Evolutionary conservation across 1,140 invertebrate genomes (phyloP), one percentile per base, ranked within the genome.

Genomic region (Drosophila kikkawai): DNA sequence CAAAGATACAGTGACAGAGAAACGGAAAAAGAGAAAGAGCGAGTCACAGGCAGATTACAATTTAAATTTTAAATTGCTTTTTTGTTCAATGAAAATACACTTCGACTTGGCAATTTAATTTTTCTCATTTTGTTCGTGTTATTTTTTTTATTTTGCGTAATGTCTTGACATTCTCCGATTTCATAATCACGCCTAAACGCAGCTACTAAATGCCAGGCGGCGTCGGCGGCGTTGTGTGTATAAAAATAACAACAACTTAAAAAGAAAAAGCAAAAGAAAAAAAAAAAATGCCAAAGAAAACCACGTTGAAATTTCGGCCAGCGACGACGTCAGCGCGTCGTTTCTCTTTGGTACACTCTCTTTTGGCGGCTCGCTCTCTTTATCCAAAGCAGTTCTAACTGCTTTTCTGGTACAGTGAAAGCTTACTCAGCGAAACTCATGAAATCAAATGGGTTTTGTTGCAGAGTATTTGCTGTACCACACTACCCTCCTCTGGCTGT

Each of bases 301-400:
- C 76, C 83, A 86, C 83, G 83, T 88, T 86, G 75, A 86, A 83
- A 74, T 77, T 77, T 70, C 55, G 41, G 61, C 65, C 75, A 63
- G 60, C 63, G 56, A 67, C 60, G 50, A 51, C 50, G 50, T 51
- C 50, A 51, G 50, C 29, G n/a, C 19, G 39, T 44, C 17, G 34
- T 37, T 53, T 63, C 69, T 61, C 67, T 66, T 44, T 53, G 39
- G 50, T n/a, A 2, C 26, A 11, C 48, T 65, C 59, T 74, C 32
- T 67, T 55, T 17, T 36, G 12, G 32, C 37, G 5, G 5, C 19
- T 39, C 6, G 12, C 17, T 36, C 53, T 71, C 70, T 60, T 47
- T 13, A 7, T 5, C 34, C 15, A 32, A 71, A 59, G 42, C 66
- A 59, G 69, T 71, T 73, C 44, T 39, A 71, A 67, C 65, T 65